Percentiles rank a stretch among this genome's conserved stretches.
Evolutionary conservation across 2,888 invertebrate species (phyloP).

Genomic region (Cerceris ruficornis): DNA sequence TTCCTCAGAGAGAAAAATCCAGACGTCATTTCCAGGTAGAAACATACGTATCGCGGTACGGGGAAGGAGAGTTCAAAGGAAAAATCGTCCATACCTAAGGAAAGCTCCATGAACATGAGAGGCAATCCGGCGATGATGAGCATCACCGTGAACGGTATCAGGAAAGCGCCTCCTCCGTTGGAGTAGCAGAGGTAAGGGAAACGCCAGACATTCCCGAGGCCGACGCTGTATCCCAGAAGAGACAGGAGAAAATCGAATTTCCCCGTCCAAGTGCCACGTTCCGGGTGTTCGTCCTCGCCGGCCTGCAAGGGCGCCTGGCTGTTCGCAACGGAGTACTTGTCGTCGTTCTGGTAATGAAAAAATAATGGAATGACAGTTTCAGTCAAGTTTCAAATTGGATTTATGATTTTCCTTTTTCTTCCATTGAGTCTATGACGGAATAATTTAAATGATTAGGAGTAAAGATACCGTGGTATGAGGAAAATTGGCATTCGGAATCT

Average conservation of each 20-base stretch:
- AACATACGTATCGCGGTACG: no score
- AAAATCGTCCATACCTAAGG: constrained; percentile 83
- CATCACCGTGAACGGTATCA: constrained; percentile 92
- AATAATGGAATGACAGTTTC: neutral
- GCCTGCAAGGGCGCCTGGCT: constrained; percentile 82
- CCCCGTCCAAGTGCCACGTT: constrained; percentile 89
- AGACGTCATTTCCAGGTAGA: no score
- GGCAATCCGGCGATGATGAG: constrained; percentile 91
- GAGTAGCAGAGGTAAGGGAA: constrained; percentile 90
- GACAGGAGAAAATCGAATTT: constrained; percentile 89
- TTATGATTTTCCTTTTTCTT: neutral
- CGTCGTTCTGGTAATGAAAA: constrained; percentile 77
- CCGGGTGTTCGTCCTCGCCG: constrained; percentile 82
- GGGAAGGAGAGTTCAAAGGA: no score
- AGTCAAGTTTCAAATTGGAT: neutral
- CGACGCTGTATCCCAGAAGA: constrained; percentile 88
- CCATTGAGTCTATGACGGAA: neutral
- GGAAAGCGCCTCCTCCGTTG: constrained; percentile 91
- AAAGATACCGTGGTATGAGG: no score
- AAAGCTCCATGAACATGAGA: constrained; percentile 92
- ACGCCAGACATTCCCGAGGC: constrained; percentile 89
- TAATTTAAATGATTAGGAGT: no score
- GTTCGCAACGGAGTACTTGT: constrained; percentile 82
- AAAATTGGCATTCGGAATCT: no score
- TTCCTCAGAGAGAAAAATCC: no score